A percentile compares a stretch with the other conserved stretches of the same genome.
Evolutionary conservation across 1,140 invertebrate species (phyloP).

Genomic region (Lordiphosa stackelbergi): DNA sequence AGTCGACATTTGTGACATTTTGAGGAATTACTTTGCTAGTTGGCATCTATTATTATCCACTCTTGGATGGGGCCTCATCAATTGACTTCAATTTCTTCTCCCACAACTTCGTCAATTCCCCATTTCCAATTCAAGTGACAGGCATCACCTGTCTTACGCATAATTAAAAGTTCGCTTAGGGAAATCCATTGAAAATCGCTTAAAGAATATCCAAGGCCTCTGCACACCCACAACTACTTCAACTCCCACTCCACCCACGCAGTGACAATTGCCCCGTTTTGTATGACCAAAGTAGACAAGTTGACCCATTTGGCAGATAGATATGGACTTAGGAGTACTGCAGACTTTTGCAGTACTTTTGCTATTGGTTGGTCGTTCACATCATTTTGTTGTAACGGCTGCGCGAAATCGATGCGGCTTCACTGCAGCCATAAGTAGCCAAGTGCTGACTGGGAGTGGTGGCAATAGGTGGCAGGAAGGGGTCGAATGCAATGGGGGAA

Average conservation of each 20-base stretch:
- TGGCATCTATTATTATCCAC: slow-evolving; percentile 6
- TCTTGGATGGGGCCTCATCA: slow-evolving; percentile 21
- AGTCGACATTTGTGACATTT: slow-evolving; percentile 40
- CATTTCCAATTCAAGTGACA: slow-evolving; percentile 1
- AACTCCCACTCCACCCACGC: not conserved
- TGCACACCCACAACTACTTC: too few relatives aligned
- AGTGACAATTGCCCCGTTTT: slow-evolving; percentile 63
- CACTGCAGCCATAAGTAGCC: slow-evolving; percentile 25
- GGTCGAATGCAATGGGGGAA: slow-evolving; percentile 19
- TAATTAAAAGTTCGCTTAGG: slow-evolving; percentile 52
- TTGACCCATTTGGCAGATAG: slow-evolving; percentile 54
- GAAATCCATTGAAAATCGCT: slow-evolving; percentile 17
- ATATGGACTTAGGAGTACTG: not conserved
- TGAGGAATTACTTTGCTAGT: slow-evolving; percentile 6
- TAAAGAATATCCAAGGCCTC: too few relatives aligned
- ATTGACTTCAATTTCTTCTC: slow-evolving; percentile 39
- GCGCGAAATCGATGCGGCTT: slow-evolving; percentile 32
- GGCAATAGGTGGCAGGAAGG: slow-evolving; percentile 7
- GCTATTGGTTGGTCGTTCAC: slow-evolving; percentile 5
- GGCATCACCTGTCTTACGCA: slow-evolving; percentile 1
- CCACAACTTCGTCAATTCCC: slow-evolving; percentile 9
- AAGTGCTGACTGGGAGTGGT: slow-evolving; percentile 12
- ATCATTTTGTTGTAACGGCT: slow-evolving; percentile 34
- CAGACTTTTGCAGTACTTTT: not conserved
- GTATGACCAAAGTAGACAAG: slow-evolving; percentile 54